A percentile compares a stretch with the other conserved stretches of the same genome.
These are phyloP conservation scores for Dallia pectoralis DNA, from an alignment of 2,797 vertebrate species.

Conservation along the genomic window DNA sequence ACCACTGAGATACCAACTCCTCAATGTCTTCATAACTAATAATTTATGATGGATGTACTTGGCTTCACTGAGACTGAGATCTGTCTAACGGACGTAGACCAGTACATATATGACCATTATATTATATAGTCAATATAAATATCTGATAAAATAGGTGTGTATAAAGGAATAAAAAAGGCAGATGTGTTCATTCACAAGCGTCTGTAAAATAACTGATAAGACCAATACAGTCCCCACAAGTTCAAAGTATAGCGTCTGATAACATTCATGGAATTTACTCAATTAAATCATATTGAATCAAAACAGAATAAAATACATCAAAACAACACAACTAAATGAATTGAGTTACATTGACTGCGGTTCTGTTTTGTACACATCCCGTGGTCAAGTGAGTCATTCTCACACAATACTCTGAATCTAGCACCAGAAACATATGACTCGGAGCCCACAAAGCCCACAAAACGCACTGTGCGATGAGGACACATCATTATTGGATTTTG, in stretches of 20 bases:
- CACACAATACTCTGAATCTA: background rate
- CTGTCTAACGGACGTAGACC: background rate
- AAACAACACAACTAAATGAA: background rate
- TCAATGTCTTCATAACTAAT: too few relatives aligned
- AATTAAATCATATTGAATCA: background rate
- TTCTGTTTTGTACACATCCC: background rate
- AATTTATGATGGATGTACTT: background rate
- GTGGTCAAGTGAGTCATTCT: background rate
- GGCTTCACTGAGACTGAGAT: background rate
- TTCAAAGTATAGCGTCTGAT: too few relatives aligned
- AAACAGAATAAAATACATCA: background rate
- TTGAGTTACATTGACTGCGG: background rate
- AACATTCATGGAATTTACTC: background rate
- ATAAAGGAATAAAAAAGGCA: background rate
- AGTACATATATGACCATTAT: background rate
- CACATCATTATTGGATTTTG: background rate
- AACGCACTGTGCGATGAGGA: background rate
- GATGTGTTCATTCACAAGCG: background rate
- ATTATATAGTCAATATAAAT: background rate
- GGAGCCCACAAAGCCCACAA: background rate
- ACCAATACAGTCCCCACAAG: background rate
- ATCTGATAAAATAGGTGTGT: background rate
- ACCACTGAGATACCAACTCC: too few relatives aligned
- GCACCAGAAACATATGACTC: background rate
- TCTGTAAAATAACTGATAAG: background rate